A percentile compares a stretch with the other conserved stretches of the same genome.
phyloP scores from a whole-genome alignment of 1,140 invertebrate species.

The Phymastichus coffea region DNA sequence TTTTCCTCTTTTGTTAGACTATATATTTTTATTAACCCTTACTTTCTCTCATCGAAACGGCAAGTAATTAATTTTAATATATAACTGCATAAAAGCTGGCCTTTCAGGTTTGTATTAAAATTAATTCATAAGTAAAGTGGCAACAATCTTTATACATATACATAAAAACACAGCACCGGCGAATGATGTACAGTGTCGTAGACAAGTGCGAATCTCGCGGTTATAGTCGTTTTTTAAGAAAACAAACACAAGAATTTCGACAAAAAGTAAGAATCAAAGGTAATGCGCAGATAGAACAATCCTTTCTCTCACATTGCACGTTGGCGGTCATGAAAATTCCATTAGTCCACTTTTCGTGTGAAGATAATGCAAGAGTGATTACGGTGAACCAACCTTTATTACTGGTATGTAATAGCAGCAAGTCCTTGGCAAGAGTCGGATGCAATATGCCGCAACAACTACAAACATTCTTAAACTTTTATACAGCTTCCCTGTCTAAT shows the following conservation, averaged over 20 bases:
- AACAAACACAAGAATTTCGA: slow-evolving; percentile 20
- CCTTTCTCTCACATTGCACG: slow-evolving; percentile 15
- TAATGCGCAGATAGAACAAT: neutral
- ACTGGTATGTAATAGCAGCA: slow-evolving; percentile 13
- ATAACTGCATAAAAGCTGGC: slow-evolving; percentile 43
- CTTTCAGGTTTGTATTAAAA: slow-evolving; percentile 47
- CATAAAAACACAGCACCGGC: slow-evolving; percentile 12
- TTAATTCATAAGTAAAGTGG: slow-evolving; percentile 32
- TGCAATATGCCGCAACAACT: too few species aligned
- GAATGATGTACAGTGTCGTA: slow-evolving; percentile 25
- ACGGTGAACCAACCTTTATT: slow-evolving; percentile 16
- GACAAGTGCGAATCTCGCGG: slow-evolving; percentile 24
- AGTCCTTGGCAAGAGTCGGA: slow-evolving; percentile 12
- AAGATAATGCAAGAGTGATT: neutral
- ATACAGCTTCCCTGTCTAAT: too few species aligned
- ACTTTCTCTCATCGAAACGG: slow-evolving; percentile 2
- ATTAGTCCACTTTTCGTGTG: slow-evolving; percentile 5
- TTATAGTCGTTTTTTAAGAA: slow-evolving; percentile 24
- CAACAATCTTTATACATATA: slow-evolving; percentile 21
- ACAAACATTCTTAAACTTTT: too few species aligned
- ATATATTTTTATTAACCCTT: neutral
- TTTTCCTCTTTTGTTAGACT: slow-evolving; percentile 1
- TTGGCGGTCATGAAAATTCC: neutral
- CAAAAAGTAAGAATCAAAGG: neutral
- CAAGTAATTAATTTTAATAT: slow-evolving; percentile 46